These are phyloP conservation scores for Eupithecia inturbata DNA, from an alignment of 2,888 invertebrate genomes.

Conservation along the genomic window DNA sequence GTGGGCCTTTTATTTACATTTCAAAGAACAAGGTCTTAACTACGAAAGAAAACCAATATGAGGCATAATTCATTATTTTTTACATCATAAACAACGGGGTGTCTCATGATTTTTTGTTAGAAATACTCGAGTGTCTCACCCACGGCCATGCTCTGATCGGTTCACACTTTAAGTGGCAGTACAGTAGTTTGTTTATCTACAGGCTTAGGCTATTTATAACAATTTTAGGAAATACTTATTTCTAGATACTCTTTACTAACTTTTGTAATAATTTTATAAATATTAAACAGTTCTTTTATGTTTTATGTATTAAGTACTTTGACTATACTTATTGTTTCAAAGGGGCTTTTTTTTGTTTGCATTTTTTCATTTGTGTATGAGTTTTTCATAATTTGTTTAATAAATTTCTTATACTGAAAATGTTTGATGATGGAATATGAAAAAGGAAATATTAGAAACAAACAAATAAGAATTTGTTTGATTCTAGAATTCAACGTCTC, in stretches of 20 bases:
- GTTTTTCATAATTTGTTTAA: background rate
- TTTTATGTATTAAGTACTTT: background rate
- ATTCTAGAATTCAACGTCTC: background rate
- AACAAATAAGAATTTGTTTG: background rate
- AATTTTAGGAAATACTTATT: conserved; percentile 28
- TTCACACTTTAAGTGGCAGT: conserved; percentile 81
- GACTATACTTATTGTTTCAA: background rate
- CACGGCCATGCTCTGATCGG: conserved; percentile 65
- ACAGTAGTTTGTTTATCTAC: conserved; percentile 72
- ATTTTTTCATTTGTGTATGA: background rate
- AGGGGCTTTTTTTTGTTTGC: background rate
- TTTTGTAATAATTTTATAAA: background rate
- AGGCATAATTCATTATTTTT: conserved; percentile 81
- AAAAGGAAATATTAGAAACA: too few relatives aligned
- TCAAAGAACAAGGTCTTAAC: conserved; percentile 71
- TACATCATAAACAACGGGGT: conserved; percentile 80
- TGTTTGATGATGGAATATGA: too few relatives aligned
- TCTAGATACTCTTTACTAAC: background rate
- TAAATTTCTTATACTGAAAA: background rate
- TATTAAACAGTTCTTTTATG: background rate
- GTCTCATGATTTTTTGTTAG: conserved; percentile 74
- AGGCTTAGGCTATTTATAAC: conserved; percentile 69
- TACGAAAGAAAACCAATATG: conserved; percentile 74
- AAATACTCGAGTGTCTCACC: conserved; percentile 72
- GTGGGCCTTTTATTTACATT: conserved; percentile 61